Conservation (phyloP, 1,140 invertebrate species). For the Bilobella aurantiaca region DNA sequence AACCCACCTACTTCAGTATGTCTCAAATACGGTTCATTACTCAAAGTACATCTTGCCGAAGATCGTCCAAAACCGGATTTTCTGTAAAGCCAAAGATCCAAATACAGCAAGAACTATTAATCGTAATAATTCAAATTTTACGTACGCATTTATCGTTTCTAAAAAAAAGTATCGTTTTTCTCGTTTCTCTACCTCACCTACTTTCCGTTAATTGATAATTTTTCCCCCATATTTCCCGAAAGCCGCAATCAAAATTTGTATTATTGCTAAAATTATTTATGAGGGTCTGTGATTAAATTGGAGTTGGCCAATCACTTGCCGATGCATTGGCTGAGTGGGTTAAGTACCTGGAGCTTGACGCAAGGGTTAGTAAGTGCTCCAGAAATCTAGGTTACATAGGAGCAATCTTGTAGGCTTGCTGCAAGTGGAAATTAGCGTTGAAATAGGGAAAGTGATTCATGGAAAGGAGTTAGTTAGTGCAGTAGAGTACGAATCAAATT, state of each 20-base stretch:
- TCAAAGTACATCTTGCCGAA: constrained; percentile 20
- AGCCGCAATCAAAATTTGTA: background rate
- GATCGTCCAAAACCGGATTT: background rate
- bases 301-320: background rate
- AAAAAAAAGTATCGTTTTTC: background rate
- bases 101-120: too few species aligned
- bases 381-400: too few species aligned
- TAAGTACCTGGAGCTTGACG: background rate
- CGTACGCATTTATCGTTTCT: background rate
- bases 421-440: background rate
- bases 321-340: background rate
- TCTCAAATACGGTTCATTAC: constrained; percentile 15
- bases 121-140: background rate
- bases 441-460: background rate
- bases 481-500: background rate
- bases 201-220: background rate
- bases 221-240: background rate
- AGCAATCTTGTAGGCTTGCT: too few species aligned
- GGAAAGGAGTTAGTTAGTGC: too few species aligned
- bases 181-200: background rate
- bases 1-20: constrained; percentile 18
- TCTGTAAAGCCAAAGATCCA: background rate
- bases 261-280: background rate
- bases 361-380: background rate
- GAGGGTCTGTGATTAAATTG: background rate